Percentiles rank a stretch among this genome's conserved stretches.
These are phyloP conservation scores for Picathartes gymnocephalus DNA, from an alignment of 2,113 vertebrate genomes.

Conservation along the genomic window DNA sequence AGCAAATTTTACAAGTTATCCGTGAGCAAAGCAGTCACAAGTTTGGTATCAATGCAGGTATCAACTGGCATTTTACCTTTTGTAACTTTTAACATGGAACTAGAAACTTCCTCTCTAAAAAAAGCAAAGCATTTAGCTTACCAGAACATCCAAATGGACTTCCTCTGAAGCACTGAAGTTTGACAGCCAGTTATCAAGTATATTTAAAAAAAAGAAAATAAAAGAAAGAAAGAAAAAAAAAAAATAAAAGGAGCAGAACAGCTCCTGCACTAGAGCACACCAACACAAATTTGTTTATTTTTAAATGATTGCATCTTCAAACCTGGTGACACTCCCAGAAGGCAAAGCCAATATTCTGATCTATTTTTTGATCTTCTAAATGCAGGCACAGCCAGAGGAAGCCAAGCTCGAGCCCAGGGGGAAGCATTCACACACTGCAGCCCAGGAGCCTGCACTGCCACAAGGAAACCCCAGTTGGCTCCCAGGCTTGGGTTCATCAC, in stretches of 20 bases:
- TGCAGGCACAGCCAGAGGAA: not conserved
- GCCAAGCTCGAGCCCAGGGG: fast-evolving
- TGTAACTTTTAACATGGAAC: not conserved
- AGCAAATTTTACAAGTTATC: not conserved
- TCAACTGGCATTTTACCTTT: not conserved
- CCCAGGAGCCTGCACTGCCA: not conserved
- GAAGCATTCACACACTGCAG: fast-evolving
- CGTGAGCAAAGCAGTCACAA: not conserved
- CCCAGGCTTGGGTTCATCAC: not conserved
- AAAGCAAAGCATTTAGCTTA: not conserved
- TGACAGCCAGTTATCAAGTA: not conserved
- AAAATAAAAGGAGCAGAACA: not conserved
- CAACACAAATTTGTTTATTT: not conserved
- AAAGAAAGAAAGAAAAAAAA: not conserved
- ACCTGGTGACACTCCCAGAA: not conserved
- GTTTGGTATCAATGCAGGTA: not conserved
- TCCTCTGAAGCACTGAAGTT: not conserved
- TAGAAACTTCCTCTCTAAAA: not conserved
- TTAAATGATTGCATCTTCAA: not conserved
- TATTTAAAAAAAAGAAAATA: not conserved
- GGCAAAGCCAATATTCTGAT: not conserved
- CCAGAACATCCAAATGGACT: not conserved
- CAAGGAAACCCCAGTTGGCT: not conserved
- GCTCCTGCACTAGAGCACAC: not conserved
- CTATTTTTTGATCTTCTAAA: slow-evolving; percentile 18